A percentile compares a stretch with the other conserved stretches of the same genome.
Evolutionary conservation across 23 tunicate species (phyloP).

Genomic region (Clavelina lepadiformis): DNA sequence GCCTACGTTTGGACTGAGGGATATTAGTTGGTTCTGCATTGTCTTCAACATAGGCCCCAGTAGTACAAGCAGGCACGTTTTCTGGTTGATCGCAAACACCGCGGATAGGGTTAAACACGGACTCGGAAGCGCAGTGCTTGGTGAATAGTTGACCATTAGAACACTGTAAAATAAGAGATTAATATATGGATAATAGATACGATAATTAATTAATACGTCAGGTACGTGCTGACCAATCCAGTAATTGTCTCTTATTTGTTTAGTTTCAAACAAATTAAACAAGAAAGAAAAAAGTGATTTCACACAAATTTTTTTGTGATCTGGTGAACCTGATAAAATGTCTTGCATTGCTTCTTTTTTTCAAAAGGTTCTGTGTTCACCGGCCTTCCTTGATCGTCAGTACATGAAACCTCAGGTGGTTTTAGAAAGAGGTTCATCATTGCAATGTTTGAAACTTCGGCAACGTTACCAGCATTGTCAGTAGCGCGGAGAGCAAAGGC

Average conservation of each 20-base stretch:
- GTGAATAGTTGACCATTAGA: conserved; percentile 14
- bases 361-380: conserved; percentile 19
- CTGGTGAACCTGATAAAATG: conserved; percentile 32
- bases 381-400: conserved; percentile 16
- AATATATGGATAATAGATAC: too few relatives aligned
- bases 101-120: conserved; percentile 10
- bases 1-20: too few relatives aligned
- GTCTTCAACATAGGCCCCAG: neutral
- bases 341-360: conserved; percentile 4
- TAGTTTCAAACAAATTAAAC: too few relatives aligned
- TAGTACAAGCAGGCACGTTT: too few relatives aligned
- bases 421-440: conserved; percentile 22
- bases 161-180: conserved; percentile 27
- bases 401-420: conserved; percentile 18
- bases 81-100: conserved; percentile 12
- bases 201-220: too few relatives aligned
- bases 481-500: conserved; percentile 17
- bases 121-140: neutral
- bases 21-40: neutral
- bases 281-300: too few relatives aligned
- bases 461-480: conserved; percentile 27
- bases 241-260: too few relatives aligned
- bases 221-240: too few relatives aligned
- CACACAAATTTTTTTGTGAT: too few relatives aligned
- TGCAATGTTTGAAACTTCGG: conserved; percentile 17